Base-by-base conservation (phyloP, 2,797 vertebrate species). In the Eremophila alpestris region DNA sequence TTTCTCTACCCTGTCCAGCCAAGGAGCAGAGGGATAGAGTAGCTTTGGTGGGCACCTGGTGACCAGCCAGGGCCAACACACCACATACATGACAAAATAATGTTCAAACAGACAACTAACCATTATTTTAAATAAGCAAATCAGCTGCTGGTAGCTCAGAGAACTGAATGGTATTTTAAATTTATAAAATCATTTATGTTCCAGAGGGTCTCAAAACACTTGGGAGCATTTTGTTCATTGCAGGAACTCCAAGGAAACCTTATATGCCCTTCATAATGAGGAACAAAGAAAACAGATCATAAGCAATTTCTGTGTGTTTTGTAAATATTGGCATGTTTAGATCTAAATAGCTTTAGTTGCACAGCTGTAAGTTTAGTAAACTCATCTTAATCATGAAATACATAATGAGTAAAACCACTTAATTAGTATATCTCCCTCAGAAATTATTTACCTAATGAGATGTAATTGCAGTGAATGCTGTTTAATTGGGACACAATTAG, bases 391-490 rank as follows among this genome's bases (percentile, higher is more conserved):
- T 90, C 36, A 77, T 55, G 48, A 86, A 77, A 85, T 62, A 63
- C 22, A 16, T 77, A 80, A 87, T 88, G 20, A 91, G n/a, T 32
- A 90, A 93, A 92, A 70, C 4, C 36, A 80, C 13, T 85, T 93
- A 87, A 91, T 94, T 87, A 86, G 83, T 83, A 9, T 70, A 63
- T 63, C 48, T 86, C 30, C 48, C 40, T 95, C 83, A 67, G 89
- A 94, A 93, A 88, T 93, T 70, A 90, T 63, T 80, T 94, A 80
- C 29, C 30, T 96, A 90, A 92, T 83, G 80, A 92, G 68, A 93
- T 32, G 54, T 23, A 93, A 90, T 88, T 94, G 60, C 79, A 80
- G 32, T 55, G 48, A 90, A 82, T 73, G 22, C 27, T n/a, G 15
- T 62, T 90, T 88, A 73, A 86, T 83, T 0, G 0, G 56, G 86